Conservation (phyloP, 2,888 invertebrate genomes). For the Drosophila mayaguana region DNA sequence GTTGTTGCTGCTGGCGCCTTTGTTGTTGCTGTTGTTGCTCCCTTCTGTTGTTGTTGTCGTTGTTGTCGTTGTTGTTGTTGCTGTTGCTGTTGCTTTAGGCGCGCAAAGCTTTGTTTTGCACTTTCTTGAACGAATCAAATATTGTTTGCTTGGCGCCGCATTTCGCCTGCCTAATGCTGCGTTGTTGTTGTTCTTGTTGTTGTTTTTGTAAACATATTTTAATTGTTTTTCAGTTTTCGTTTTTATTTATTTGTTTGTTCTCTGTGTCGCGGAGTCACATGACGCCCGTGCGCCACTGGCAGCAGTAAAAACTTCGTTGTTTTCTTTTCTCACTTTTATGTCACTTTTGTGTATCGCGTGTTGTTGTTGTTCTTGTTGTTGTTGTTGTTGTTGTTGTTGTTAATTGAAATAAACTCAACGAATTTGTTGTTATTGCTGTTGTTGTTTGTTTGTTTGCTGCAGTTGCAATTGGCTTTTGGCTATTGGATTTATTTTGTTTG, state of each 20-base stretch:
- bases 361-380: conserved; percentile 2
- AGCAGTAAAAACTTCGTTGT: conserved; percentile 8
- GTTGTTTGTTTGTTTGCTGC: conserved; percentile 17
- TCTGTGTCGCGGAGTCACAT: conserved; percentile 29
- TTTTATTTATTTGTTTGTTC: not conserved
- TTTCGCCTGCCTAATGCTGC: conserved; percentile 28
- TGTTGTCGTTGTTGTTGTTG: conserved; percentile 28
- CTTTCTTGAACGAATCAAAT: conserved; percentile 41
- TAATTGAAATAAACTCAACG: too few relatives aligned
- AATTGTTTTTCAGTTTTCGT: conserved; percentile 10
- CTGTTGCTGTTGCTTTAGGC: conserved; percentile 54
- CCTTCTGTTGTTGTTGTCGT: conserved; percentile 29
- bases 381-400: not conserved
- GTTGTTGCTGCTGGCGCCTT: conserved; percentile 26
- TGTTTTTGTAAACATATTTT: conserved; percentile 22
- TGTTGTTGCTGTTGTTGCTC: conserved; percentile 48
- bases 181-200: conserved; percentile 2
- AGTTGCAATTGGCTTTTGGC: conserved; percentile 31
- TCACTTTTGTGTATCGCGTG: conserved; percentile 30
- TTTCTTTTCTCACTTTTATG: conserved; percentile 3
- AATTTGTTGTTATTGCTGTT: conserved; percentile 13
- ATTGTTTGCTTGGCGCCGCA: conserved; percentile 52
- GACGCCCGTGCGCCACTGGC: conserved; percentile 43
- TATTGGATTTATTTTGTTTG: conserved; percentile 21
- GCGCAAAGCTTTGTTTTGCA: conserved; percentile 52